Base-by-base conservation (phyloP, 1,140 invertebrate genomes). In the Scaptomyza montana region DNA sequence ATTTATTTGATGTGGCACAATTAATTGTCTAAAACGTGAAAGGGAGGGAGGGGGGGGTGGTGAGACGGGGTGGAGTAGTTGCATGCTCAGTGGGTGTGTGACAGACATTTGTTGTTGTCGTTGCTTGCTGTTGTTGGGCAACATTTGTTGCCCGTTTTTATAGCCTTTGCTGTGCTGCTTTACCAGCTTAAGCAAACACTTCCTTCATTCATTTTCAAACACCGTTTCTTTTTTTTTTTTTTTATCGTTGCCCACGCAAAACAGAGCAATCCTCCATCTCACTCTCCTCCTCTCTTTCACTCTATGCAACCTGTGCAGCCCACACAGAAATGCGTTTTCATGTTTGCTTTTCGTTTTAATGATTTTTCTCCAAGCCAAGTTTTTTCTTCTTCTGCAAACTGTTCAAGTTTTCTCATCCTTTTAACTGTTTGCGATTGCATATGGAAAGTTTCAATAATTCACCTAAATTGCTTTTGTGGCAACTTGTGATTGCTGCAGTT, bases 1-100 rank as follows among this genome's bases (percentile, higher is more conserved):
- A 86, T 86, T 86, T 86, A 86, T 87, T 86, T 79, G 67, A 87
- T 87, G 82, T 86, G 87, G 78, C 82, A 70, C 75, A 87, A 86
- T 86, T 86, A 86, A 86, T 86, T 86, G 78, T 71, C 76, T 50
- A 77, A 82, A 82, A 63, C 19, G 41, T n/a, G n/a, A 51, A 33
- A 53, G 39, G 28, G 12, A n/a, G 16, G 5, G 8, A 47, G 45
- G n/a, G n/a, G n/a, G n/a, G n/a, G n/a, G n/a, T n/a, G n/a, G 16
- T 10, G 46, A 2, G 8, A 39, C 5, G 49, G 51, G 53, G 7
- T 16, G 55, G 47, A 57, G 13, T 53, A 46, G 46, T 68, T 67
- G 64, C 71, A 57, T 57, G 65, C 45, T 63, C 60, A 55, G 63
- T 77, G 59, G 60, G 61, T 73, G 68, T 75, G 70, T 70, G 75